phyloP scores from a whole-genome alignment of 2,888 invertebrate species.

The Orthonevra nobilis region DNA sequence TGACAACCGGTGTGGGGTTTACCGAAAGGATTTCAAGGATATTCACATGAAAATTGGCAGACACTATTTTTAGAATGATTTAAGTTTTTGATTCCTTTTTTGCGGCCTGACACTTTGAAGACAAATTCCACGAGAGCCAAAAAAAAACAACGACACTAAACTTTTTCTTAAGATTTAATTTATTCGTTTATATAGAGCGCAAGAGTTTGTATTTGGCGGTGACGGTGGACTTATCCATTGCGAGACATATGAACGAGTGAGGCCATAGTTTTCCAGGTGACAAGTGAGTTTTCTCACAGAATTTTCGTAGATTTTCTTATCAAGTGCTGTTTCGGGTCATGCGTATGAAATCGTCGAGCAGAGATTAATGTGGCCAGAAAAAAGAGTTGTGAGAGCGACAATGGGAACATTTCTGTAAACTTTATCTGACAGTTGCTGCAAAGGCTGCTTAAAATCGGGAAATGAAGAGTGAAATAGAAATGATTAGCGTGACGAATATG shows the following conservation, averaged over 20 bases:
- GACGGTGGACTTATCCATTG: slow-evolving; percentile 58
- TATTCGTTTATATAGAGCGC: slow-evolving; percentile 35
- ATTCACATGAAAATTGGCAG: slow-evolving; percentile 23
- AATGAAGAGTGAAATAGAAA: too few relatives aligned
- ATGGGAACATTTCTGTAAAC: slow-evolving; percentile 10
- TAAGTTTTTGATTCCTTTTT: background rate
- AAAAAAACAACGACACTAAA: slow-evolving; percentile 2
- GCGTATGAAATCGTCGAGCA: slow-evolving; percentile 31
- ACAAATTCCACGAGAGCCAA: slow-evolving; percentile 5
- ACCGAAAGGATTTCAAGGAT: slow-evolving; percentile 52
- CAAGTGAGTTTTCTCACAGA: slow-evolving; percentile 47
- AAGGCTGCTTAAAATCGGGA: slow-evolving; percentile 3
- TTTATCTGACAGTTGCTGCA: background rate
- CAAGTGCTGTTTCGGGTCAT: slow-evolving; percentile 40
- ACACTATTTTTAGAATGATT: slow-evolving; percentile 39
- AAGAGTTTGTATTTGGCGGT: slow-evolving; percentile 25
- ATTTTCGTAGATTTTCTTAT: slow-evolving; percentile 33
- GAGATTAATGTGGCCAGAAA: slow-evolving; percentile 18
- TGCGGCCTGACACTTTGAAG: slow-evolving; percentile 19
- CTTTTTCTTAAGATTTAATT: slow-evolving; percentile 8
- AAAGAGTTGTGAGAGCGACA: slow-evolving; percentile 13
- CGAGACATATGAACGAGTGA: slow-evolving; percentile 57
- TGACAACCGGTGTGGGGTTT: slow-evolving; percentile 45
- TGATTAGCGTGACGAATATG: too few relatives aligned
- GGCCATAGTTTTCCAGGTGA: slow-evolving; percentile 46